Evolutionary conservation across 2,888 invertebrate species (phyloP), one percentile per base, ranked within the genome.

Genomic region (Prenolepis imparis): DNA sequence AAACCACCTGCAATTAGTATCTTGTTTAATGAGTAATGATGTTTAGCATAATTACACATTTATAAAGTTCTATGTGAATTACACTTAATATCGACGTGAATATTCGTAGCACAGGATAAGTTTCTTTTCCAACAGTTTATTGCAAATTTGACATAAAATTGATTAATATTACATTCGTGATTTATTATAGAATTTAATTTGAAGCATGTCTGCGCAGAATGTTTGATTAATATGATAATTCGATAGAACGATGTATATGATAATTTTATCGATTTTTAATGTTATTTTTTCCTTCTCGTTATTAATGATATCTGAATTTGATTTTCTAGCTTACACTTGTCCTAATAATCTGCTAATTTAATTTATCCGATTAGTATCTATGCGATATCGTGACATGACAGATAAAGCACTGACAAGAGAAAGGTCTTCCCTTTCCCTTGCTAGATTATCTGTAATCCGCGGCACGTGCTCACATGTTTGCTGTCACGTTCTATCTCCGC

Each of bases 391-490:
- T 28, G 41, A 61, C 28, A 28, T 73, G 41, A 73, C n/a, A 9
- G 28, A 61, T 73, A 73, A 73, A 73, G 12, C n/a, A 41, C 12
- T n/a, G 24, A n/a, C n/a, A n/a, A n/a, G n/a, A 39, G 72, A 57
- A 39, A 18, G 39, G 8, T 73, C n/a, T 28, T 73, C n/a, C 61
- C 28, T 59, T 61, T 32, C 28, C 41, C 41, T 61, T 41, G 21
- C 12, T 61, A 41, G 52, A 84, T 84, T 72, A 83, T 88, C 86
- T 63, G 63, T 80, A 75, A 86, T 82, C 77, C 66, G 77, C 55
- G 66, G 82, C 87, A 82, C 80, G 87, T 83, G 87, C 85, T 78
- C 70, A 81, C 72, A 41, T 64, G 68, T 78, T 67, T 67, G 67
- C 24, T 11, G 66, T 32, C 36, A 66, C n/a, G 67, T 77, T 77